Evolutionary conservation across 2,113 vertebrate genomes (phyloP), one percentile per base, ranked within the genome.

Genomic region (Myanophis thanlyinensis): DNA sequence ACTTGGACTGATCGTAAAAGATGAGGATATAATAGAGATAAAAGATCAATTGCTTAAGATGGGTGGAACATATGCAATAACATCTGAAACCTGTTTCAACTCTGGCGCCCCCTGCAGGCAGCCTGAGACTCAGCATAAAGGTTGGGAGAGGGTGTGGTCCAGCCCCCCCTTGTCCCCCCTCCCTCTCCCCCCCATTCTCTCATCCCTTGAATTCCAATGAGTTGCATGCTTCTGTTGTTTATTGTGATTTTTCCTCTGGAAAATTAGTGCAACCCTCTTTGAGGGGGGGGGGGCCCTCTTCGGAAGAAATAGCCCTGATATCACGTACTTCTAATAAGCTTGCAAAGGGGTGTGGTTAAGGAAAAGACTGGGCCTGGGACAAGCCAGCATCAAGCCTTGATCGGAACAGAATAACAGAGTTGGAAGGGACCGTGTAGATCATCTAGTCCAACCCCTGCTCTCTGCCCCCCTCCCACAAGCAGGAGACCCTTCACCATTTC

Each of bases 161-260:
- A 2, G 20, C 20, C 5, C 2, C 12, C 48, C 0, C n/a, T n/a
- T n/a, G n/a, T n/a, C n/a, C 48, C 48, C 1, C 48, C 48, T 1
- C 48, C 1, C 48, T 49, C 9, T 49, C 49, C 1, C 49, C 48
- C 48, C 9, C 51, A n/a, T 73, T 35, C 5, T 35, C 62, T 18
- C 62, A 73, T 73, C 13, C n/a, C 62, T 35, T 73, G 62, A 35
- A 73, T 73, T 15, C 62, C 62, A 67, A 67, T 67, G 62, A 67
- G 62, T 67, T 67, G 62, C 12, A 67, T n/a, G 30, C n/a, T 73
- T 73, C 59, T 35, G n/a, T 7, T 73, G 13, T 73, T 56, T 35
- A 73, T 35, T 35, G n/a, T 35, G 62, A 35, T 35, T 67, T 67
- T 67, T 67, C 25, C 12, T 15, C 62, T 67, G 12, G 62, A 18